phyloP scores from a whole-genome alignment of 23 tunicate species.

The Trididemnum nubilum region DNA sequence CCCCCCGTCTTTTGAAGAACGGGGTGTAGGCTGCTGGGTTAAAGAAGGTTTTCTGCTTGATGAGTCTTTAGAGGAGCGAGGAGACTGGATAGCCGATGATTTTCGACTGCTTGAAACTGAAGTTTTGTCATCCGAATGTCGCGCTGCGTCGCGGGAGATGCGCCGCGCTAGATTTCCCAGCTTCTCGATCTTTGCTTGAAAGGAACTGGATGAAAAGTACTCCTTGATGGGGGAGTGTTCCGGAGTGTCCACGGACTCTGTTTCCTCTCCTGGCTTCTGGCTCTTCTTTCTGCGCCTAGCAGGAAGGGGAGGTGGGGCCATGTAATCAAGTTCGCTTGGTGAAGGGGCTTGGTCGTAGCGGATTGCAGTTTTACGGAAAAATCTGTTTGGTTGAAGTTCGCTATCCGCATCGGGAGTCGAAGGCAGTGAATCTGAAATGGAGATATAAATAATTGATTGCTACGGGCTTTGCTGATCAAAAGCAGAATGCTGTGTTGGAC shows the following conservation, averaged over 20 bases:
- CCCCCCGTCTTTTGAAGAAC: too few relatives aligned
- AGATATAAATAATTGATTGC: background rate
- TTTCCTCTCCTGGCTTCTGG: background rate
- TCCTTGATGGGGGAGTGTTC: background rate
- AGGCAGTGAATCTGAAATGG: background rate
- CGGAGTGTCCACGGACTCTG: background rate
- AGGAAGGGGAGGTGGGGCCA: conserved; percentile 3
- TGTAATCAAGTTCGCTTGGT: background rate
- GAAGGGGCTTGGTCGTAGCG: background rate
- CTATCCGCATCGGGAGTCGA: background rate
- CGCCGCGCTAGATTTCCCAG: conserved; percentile 3
- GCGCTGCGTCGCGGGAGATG: conserved; percentile 5
- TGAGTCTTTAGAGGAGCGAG: too few relatives aligned
- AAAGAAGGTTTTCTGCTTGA: too few relatives aligned
- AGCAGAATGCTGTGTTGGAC: too few relatives aligned
- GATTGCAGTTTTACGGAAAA: conserved; percentile 1
- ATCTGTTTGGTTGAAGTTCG: background rate
- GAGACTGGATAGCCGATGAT: background rate
- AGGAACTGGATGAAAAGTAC: background rate
- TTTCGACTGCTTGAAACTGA: too few relatives aligned
- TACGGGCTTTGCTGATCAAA: background rate
- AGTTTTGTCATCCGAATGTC: too few relatives aligned
- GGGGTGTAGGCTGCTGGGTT: too few relatives aligned
- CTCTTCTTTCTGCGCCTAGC: conserved; percentile 7
- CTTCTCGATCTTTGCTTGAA: conserved; percentile 20